phyloP scores from a whole-genome alignment of 2,113 vertebrate species.

The Catharus minimus region DNA sequence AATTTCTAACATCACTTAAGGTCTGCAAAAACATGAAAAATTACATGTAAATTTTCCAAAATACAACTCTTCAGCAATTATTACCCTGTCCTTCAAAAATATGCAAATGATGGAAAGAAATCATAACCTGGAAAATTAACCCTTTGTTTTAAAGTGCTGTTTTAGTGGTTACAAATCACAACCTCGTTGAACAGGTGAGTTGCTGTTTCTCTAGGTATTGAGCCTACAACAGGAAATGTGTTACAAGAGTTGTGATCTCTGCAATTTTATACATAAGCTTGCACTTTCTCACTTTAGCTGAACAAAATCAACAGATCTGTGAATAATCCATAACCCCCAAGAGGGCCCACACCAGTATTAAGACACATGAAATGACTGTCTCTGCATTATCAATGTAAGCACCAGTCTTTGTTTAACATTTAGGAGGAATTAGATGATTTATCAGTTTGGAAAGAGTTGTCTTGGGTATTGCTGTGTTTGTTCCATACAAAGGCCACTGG shows the following conservation, averaged over 20 bases:
- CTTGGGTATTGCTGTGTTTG: rapidly evolving
- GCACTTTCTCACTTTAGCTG: not conserved
- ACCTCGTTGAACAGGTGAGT: not conserved
- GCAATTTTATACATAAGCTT: not conserved
- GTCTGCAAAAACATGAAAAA: conserved; percentile 76
- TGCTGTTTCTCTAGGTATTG: not conserved
- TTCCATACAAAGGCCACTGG: not conserved
- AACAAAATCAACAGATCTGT: not conserved
- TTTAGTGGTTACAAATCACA: not conserved
- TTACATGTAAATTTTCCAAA: not conserved
- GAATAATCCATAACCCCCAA: not conserved
- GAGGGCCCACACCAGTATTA: not conserved
- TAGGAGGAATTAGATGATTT: not conserved
- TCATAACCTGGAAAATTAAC: not conserved
- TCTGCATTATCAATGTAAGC: not conserved
- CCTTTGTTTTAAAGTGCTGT: not conserved
- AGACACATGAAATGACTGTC: not conserved
- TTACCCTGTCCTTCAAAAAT: not conserved
- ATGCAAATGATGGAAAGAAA: not conserved
- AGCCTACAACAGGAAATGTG: not conserved
- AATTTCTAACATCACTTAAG: conserved; percentile 87
- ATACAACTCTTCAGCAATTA: not conserved
- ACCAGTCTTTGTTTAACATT: not conserved
- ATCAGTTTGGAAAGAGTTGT: not conserved
- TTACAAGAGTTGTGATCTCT: not conserved